These are phyloP conservation scores for Megamerina dolium DNA, from an alignment of 2,888 invertebrate genomes.

Conservation along the genomic window DNA sequence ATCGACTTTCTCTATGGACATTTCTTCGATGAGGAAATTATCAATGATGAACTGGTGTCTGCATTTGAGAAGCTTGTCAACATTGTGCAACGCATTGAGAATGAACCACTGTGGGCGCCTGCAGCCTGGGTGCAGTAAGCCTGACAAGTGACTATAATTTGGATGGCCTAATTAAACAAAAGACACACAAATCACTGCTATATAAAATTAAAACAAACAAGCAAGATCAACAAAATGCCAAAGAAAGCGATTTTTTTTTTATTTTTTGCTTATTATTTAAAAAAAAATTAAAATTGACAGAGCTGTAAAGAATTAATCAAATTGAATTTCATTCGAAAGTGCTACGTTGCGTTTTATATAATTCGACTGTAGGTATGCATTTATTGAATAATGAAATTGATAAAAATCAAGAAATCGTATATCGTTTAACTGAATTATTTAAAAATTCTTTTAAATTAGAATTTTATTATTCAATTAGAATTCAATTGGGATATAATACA, in stretches of 20 bases:
- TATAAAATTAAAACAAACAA: slow-evolving; percentile 23
- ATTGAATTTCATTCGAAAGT: too few relatives aligned
- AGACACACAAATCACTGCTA: slow-evolving; percentile 26
- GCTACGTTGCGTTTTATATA: too few relatives aligned
- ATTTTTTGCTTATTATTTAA: slow-evolving; percentile 4
- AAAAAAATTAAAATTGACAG: slow-evolving; percentile 11
- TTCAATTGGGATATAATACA: too few relatives aligned
- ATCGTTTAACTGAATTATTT: too few relatives aligned
- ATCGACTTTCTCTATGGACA: slow-evolving; percentile 91
- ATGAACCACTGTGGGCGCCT: slow-evolving; percentile 94
- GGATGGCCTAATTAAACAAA: slow-evolving; percentile 14
- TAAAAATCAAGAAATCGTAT: too few relatives aligned
- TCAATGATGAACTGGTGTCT: slow-evolving; percentile 82
- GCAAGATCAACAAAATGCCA: slow-evolving; percentile 3
- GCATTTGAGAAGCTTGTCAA: slow-evolving; percentile 81
- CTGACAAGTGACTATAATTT: too few relatives aligned
- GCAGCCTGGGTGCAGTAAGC: slow-evolving; percentile 84
- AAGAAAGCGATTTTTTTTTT: too few relatives aligned
- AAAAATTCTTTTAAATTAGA: too few relatives aligned
- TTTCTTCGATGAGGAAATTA: slow-evolving; percentile 86
- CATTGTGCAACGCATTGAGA: slow-evolving; percentile 77
- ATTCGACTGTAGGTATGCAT: too few relatives aligned
- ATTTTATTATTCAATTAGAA: too few relatives aligned
- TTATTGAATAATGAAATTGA: too few relatives aligned
- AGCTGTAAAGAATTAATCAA: slow-evolving; percentile 7